Evolutionary conservation across 2,888 invertebrate genomes (phyloP).

Genomic region (Proisotoma minuta): DNA sequence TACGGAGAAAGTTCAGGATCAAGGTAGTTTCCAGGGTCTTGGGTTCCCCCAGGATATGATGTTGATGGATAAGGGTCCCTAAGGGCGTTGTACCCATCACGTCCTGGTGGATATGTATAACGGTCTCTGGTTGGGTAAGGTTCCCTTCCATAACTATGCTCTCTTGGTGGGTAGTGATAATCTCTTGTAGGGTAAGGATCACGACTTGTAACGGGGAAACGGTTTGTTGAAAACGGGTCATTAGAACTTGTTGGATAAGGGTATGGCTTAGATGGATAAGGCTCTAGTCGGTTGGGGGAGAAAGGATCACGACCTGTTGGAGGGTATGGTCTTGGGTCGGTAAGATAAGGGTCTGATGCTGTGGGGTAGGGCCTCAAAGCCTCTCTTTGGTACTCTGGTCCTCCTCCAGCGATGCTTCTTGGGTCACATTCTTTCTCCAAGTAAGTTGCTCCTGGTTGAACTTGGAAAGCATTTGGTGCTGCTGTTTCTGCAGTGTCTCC

Average conservation of each 20-base stretch:
- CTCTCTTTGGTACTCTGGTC: conserved; percentile 22
- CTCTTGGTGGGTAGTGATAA: conserved; percentile 39
- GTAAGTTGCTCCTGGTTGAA: conserved; percentile 50
- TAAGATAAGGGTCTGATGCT: conserved; percentile 39
- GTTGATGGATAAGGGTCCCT: conserved; percentile 41
- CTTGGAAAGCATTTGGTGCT: conserved; percentile 50
- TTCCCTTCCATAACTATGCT: conserved; percentile 34
- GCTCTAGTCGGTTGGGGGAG: conserved; percentile 34
- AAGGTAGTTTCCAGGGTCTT: conserved; percentile 39
- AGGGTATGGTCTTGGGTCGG: conserved; percentile 37
- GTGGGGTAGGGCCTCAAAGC: conserved; percentile 38
- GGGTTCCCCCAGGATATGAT: conserved; percentile 35
- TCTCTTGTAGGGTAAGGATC: conserved; percentile 44
- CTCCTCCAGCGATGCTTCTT: conserved; percentile 33
- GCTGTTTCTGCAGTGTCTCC: conserved; percentile 50
- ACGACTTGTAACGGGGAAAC: conserved; percentile 43
- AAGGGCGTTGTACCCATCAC: conserved; percentile 27
- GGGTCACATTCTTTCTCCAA: conserved; percentile 50
- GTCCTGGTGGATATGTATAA: conserved; percentile 32
- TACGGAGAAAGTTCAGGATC: conserved; percentile 47
- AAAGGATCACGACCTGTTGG: conserved; percentile 36
- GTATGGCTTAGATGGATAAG: conserved; percentile 42
- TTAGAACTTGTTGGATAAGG: conserved; percentile 37
- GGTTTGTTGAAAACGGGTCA: conserved; percentile 42
- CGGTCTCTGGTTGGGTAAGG: conserved; percentile 45